Percentiles rank a stretch among this genome's conserved stretches.
Conservation (phyloP, 1,140 invertebrate genomes). For the Drosophila auraria region DNA sequence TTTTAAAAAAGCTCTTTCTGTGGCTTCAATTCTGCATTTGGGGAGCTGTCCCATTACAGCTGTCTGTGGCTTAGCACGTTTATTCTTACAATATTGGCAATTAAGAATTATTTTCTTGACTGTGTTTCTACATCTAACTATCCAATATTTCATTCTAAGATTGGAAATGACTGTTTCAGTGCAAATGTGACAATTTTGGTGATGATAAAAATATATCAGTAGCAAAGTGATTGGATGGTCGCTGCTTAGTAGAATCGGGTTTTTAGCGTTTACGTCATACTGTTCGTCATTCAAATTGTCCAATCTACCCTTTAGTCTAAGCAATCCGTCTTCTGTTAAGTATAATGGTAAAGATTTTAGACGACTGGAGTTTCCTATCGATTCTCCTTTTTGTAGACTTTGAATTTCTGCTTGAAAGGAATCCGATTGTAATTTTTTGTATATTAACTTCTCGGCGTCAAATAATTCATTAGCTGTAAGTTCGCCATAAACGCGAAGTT, state of each 20-base stretch:
- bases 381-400: neutral
- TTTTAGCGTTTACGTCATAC: too few relatives aligned
- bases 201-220: slow-evolving; percentile 33
- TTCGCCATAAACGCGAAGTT: too few relatives aligned
- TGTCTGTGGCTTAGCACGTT: neutral
- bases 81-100: slow-evolving; percentile 21
- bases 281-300: too few relatives aligned
- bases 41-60: too few relatives aligned
- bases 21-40: slow-evolving; percentile 44
- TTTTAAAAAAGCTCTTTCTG: slow-evolving; percentile 51
- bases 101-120: slow-evolving; percentile 23
- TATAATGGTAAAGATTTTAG: neutral
- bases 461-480: too few relatives aligned
- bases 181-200: neutral
- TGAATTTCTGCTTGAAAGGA: too few relatives aligned
- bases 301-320: too few relatives aligned
- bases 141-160: slow-evolving; percentile 54
- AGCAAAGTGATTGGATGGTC: too few relatives aligned
- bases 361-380: neutral
- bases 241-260: too few relatives aligned
- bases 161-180: slow-evolving; percentile 58
- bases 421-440: too few relatives aligned
- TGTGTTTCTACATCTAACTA: slow-evolving; percentile 28
- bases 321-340: neutral
- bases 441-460: too few relatives aligned